These are phyloP conservation scores for Argya squamiceps DNA, from an alignment of 2,797 vertebrate species.

Conservation along the genomic window DNA sequence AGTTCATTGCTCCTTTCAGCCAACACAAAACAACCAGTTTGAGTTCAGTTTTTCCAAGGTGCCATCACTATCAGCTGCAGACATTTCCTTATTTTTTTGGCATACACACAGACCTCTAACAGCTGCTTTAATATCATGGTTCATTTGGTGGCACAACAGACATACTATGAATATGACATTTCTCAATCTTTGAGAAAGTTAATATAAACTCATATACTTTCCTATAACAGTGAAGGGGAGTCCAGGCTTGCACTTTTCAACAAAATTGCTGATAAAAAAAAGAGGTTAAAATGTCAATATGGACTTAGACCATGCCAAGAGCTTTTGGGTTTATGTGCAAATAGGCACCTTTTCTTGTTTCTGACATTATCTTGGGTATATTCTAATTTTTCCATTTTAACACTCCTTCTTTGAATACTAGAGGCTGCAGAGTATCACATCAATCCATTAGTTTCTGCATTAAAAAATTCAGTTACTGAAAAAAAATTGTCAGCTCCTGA, in stretches of 20 bases:
- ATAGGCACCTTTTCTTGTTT: neutral
- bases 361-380: neutral
- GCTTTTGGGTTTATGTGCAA: neutral
- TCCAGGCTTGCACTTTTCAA: neutral
- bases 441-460: neutral
- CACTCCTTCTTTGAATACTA: neutral
- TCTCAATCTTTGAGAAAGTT: neutral
- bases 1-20: neutral
- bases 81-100: neutral
- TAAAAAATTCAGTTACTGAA: neutral
- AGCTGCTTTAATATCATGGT: neutral
- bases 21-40: neutral
- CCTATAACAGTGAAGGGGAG: neutral
- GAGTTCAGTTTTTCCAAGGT: neutral
- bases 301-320: neutral
- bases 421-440: neutral
- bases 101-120: neutral
- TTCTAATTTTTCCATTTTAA: neutral
- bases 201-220: neutral
- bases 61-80: neutral
- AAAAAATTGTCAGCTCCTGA: neutral
- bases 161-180: neutral
- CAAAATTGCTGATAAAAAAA: neutral
- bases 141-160: neutral
- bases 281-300: neutral